Conservation (phyloP, 2,797 vertebrate genomes). For the Leuciscus waleckii region DNA sequence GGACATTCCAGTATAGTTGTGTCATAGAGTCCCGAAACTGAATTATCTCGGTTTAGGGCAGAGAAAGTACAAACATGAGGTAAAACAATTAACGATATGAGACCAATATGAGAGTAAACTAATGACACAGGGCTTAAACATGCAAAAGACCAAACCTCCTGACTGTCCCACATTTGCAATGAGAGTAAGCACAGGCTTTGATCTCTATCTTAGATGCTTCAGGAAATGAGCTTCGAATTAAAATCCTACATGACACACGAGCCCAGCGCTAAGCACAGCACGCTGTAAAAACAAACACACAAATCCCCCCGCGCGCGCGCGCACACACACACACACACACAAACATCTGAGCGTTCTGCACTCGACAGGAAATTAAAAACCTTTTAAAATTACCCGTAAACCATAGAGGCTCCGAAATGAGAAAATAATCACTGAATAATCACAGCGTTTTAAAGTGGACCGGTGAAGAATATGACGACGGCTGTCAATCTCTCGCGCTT, state of each 20-base stretch:
- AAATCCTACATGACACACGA: constrained; percentile 63
- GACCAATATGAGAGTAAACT: constrained; percentile 40
- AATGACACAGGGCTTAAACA: constrained; percentile 25
- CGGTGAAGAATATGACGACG: constrained; percentile 26
- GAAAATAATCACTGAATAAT: constrained; percentile 59
- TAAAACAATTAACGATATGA: constrained; percentile 38
- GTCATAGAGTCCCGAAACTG: constrained; percentile 42
- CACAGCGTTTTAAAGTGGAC: constrained; percentile 38
- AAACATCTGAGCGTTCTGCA: constrained; percentile 37
- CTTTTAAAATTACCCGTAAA: constrained; percentile 63
- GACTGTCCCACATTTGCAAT: constrained; percentile 44
- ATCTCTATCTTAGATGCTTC: constrained; percentile 59
- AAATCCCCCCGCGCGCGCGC: constrained; percentile 43
- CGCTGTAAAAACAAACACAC: constrained; percentile 65
- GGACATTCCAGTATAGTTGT: constrained; percentile 54
- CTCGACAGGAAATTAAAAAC: constrained; percentile 69
- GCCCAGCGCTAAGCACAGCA: constrained; percentile 55
- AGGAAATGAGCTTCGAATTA: constrained; percentile 68
- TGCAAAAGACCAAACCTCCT: not conserved
- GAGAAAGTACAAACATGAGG: constrained; percentile 42
- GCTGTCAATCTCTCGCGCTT: constrained; percentile 16
- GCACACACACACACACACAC: not conserved
- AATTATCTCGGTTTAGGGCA: constrained; percentile 41
- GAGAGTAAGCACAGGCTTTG: constrained; percentile 50
- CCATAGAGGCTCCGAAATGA: constrained; percentile 55